phyloP scores from a whole-genome alignment of 2,888 invertebrate genomes.

The Ceramica pisi region DNA sequence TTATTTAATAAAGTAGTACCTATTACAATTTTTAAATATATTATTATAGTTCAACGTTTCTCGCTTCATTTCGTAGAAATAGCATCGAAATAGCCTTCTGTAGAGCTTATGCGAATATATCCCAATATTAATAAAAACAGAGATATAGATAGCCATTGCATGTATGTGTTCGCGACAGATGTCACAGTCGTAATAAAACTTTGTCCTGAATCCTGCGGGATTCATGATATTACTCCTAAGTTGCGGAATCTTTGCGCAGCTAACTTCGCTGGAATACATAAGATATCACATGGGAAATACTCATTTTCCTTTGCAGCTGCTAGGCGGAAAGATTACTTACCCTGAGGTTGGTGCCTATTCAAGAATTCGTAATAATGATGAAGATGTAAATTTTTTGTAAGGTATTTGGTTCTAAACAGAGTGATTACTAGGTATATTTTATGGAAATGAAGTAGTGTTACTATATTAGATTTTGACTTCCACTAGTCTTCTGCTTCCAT shows the following conservation, averaged over 20 bases:
- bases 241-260: slow-evolving; percentile 45
- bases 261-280: slow-evolving; percentile 40
- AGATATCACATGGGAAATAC: slow-evolving; percentile 12
- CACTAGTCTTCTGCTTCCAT: not conserved
- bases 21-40: not conserved
- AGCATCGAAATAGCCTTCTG: not conserved
- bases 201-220: slow-evolving; percentile 68
- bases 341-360: not conserved
- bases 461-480: not conserved
- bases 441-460: not conserved
- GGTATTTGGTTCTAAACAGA: not conserved
- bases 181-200: slow-evolving; percentile 80
- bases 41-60: not conserved
- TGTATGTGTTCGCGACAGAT: slow-evolving; percentile 71
- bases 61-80: slow-evolving; percentile 1
- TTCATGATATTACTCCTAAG: slow-evolving; percentile 65
- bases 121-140: slow-evolving; percentile 63
- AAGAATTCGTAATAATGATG: not conserved
- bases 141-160: slow-evolving; percentile 64
- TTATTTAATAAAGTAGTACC: not conserved
- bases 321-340: not conserved
- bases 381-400: not conserved
- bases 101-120: slow-evolving; percentile 42
- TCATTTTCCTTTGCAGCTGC: slow-evolving; percentile 25
- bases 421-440: not conserved